Conservation (phyloP, 2,888 invertebrate genomes). For the Sarcophaga subvicina region DNA sequence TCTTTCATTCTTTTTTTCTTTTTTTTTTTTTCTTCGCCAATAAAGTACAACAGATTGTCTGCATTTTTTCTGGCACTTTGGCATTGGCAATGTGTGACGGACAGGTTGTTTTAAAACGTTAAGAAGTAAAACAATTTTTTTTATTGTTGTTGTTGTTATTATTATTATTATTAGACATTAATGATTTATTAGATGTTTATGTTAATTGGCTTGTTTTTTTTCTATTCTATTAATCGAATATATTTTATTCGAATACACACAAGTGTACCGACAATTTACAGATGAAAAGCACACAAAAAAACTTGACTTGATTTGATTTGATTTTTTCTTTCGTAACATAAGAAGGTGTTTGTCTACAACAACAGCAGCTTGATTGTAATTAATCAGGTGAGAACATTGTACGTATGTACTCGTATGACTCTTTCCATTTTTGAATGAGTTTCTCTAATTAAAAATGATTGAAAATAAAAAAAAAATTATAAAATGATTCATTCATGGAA, state of each 20-base stretch:
- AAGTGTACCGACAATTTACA: background rate
- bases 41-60: slow-evolving; percentile 9
- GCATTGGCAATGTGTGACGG: no score
- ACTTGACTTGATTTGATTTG: background rate
- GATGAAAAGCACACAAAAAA: background rate
- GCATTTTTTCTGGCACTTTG: background rate
- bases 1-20: background rate
- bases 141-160: no score
- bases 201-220: slow-evolving; percentile 7
- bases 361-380: background rate
- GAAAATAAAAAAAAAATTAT: no score
- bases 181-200: slow-evolving; percentile 7
- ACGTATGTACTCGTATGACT: no score
- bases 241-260: no score
- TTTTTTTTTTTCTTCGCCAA: background rate
- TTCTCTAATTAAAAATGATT: no score
- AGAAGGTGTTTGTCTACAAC: slow-evolving; percentile 5
- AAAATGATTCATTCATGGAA: no score
- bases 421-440: no score
- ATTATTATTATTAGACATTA: slow-evolving; percentile 5
- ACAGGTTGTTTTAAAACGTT: no score
- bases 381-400: background rate
- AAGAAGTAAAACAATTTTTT: no score
- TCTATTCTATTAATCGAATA: background rate
- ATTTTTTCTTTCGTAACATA: background rate